These are phyloP conservation scores for Neodiprion pinetum DNA, from an alignment of 1,140 invertebrate genomes.

Conservation along the genomic window DNA sequence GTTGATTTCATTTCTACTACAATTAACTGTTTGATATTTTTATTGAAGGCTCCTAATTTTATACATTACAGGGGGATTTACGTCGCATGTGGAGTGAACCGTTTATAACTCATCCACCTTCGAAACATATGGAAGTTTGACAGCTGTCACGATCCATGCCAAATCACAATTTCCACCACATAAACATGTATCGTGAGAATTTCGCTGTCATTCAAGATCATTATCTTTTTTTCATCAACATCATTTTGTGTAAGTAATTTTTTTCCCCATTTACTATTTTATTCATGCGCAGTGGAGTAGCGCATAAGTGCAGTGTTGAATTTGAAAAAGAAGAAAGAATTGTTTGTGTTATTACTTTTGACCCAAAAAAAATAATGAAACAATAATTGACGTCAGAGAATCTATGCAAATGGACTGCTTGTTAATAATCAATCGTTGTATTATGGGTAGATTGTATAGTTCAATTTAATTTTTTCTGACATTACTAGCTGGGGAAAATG, in stretches of 20 bases:
- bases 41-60: conserved; percentile 3
- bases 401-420: conserved; percentile 24
- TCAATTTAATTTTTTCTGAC: conserved; percentile 34
- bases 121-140: conserved; percentile 81
- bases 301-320: conserved; percentile 23
- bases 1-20: too few relatives aligned
- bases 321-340: conserved; percentile 25
- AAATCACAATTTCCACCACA: conserved; percentile 35
- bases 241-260: conserved; percentile 47
- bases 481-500: conserved; percentile 11
- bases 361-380: neutral
- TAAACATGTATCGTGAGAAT: conserved; percentile 33
- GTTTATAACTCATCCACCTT: conserved; percentile 82
- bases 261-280: neutral
- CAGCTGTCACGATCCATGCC: conserved; percentile 45
- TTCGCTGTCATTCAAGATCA: conserved; percentile 35
- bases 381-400: conserved; percentile 18
- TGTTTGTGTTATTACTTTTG: neutral
- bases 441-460: conserved; percentile 31
- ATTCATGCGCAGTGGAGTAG: neutral
- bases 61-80: conserved; percentile 83
- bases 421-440: conserved; percentile 13
- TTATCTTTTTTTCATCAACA: conserved; percentile 37
- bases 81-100: conserved; percentile 98
- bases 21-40: too few relatives aligned